Conservation (phyloP, 1,140 invertebrate species). For the Scaptomyza pallida region DNA sequence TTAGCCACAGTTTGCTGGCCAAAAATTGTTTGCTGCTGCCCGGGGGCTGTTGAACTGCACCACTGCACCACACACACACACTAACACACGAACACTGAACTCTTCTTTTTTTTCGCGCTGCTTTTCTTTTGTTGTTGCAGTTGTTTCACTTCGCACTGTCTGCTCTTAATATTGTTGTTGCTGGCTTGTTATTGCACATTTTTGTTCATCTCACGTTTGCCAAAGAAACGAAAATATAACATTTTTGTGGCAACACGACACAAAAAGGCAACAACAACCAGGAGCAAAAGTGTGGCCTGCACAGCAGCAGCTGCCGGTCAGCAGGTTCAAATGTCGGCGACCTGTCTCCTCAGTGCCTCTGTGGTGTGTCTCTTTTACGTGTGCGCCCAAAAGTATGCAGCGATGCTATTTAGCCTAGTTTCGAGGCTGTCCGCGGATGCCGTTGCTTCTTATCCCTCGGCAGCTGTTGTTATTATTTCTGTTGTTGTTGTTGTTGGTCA, state of each 20-base stretch:
- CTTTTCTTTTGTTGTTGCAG: slow-evolving; percentile 15
- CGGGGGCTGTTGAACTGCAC: slow-evolving; percentile 76
- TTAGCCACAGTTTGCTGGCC: slow-evolving; percentile 41
- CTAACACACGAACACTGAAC: slow-evolving; percentile 34
- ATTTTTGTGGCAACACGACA: slow-evolving; percentile 24
- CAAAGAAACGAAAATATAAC: slow-evolving; percentile 22
- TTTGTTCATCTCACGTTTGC: slow-evolving; percentile 50
- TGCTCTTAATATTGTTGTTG: slow-evolving; percentile 3
- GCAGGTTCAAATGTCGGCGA: slow-evolving; percentile 80
- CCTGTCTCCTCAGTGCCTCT: slow-evolving; percentile 39
- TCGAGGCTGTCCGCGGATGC: slow-evolving; percentile 39
- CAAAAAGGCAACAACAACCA: slow-evolving; percentile 30
- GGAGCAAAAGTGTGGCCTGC: slow-evolving; percentile 20
- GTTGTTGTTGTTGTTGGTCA: slow-evolving; percentile 16
- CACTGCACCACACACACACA: slow-evolving; percentile 19
- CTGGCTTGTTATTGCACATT: slow-evolving; percentile 58
- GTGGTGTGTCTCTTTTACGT: slow-evolving; percentile 18
- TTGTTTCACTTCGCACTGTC: slow-evolving; percentile 40
- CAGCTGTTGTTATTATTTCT: slow-evolving; percentile 29
- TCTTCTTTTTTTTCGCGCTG: slow-evolving; percentile 35
- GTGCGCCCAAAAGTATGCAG: slow-evolving; percentile 67
- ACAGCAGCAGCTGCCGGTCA: slow-evolving; percentile 59
- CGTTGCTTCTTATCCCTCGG: slow-evolving; percentile 11
- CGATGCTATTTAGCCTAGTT: slow-evolving; percentile 76
- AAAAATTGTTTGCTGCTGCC: slow-evolving; percentile 55